Evolutionary conservation across 2,888 invertebrate species (phyloP).

Genomic region (Meteorus cinctellus): DNA sequence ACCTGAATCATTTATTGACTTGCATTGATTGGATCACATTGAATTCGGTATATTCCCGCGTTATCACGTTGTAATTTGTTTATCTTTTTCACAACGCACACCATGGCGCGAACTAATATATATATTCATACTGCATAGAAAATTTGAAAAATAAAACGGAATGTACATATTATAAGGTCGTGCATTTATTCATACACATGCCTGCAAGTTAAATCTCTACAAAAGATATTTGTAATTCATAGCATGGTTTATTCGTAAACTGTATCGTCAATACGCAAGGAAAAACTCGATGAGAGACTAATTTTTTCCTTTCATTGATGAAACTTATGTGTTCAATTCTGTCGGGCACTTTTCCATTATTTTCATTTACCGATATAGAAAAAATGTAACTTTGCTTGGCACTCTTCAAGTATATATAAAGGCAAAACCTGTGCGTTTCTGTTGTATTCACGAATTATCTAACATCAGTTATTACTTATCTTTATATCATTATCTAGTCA

Average conservation of each 20-base stretch:
- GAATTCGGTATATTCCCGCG: neutral
- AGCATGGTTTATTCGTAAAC: neutral
- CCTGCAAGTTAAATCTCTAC: neutral
- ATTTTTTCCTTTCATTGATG: neutral
- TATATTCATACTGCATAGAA: neutral
- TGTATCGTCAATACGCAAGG: neutral
- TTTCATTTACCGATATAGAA: neutral
- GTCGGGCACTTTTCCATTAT: constrained; percentile 3
- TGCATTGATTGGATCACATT: neutral
- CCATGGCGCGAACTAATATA: neutral
- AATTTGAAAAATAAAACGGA: neutral
- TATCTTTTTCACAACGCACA: neutral
- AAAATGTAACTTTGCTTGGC: neutral
- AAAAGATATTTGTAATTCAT: neutral
- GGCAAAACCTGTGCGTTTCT: constrained; percentile 43
- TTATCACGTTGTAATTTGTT: neutral
- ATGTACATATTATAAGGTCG: neutral
- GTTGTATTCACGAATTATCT: constrained; percentile 53
- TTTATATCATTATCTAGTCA: constrained; percentile 73
- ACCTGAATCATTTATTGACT: constrained; percentile 22
- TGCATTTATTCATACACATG: neutral
- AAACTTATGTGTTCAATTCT: constrained; percentile 25
- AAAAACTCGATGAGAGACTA: neutral
- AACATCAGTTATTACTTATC: constrained; percentile 70
- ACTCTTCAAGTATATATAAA: constrained; percentile 22